Conservation (phyloP, 2,888 invertebrate genomes). For the Timema podura region DNA sequence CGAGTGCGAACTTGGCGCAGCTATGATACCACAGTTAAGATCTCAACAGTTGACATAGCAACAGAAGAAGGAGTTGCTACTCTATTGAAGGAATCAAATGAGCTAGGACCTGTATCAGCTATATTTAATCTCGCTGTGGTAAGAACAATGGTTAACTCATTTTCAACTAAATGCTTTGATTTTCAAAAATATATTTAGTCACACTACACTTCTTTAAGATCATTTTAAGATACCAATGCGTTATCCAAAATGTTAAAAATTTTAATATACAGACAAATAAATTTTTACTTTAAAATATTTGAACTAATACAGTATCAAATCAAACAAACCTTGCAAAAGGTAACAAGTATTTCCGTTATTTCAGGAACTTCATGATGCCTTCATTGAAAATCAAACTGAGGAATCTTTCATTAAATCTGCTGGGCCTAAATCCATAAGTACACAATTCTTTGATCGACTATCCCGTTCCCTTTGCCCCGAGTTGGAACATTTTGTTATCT, state of each 20-base stretch:
- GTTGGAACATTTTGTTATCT: constrained; percentile 73
- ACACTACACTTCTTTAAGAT: too few species aligned
- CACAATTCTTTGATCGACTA: constrained; percentile 67
- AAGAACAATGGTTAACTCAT: constrained; percentile 30
- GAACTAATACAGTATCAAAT: too few species aligned
- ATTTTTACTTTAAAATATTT: too few species aligned
- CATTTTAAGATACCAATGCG: too few species aligned
- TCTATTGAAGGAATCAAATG: constrained; percentile 61
- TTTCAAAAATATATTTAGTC: too few species aligned
- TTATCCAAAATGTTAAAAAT: background rate
- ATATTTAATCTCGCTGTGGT: constrained; percentile 88
- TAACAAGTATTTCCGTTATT: too few species aligned
- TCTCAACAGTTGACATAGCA: constrained; percentile 70
- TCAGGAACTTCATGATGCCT: constrained; percentile 58
- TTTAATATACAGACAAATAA: too few species aligned
- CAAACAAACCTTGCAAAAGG: too few species aligned
- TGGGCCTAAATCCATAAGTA: constrained; percentile 78
- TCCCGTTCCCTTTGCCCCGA: constrained; percentile 56
- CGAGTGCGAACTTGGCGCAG: constrained; percentile 58
- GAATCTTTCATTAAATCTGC: constrained; percentile 65
- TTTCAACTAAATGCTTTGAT: too few species aligned
- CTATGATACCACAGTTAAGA: constrained; percentile 62
- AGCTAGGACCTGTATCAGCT: constrained; percentile 69
- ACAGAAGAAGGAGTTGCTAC: constrained; percentile 63
- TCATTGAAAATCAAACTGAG: constrained; percentile 71